Base-by-base conservation (phyloP, 2,888 invertebrate species). In the Fissipunctia ypsillon region DNA sequence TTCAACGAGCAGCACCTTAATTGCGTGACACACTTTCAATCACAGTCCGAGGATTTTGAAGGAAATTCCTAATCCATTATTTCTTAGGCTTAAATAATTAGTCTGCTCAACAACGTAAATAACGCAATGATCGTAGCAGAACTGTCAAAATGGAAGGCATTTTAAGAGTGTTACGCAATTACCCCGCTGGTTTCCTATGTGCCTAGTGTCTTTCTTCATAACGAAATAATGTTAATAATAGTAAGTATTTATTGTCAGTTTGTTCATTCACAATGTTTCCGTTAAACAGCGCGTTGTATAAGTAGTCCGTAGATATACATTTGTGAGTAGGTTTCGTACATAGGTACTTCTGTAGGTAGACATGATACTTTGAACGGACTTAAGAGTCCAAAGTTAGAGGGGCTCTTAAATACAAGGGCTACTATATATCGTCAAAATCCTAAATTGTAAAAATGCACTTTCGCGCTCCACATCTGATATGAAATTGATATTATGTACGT, bases 401-500 rank as follows among this genome's bases (percentile, higher is more conserved):
- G 70, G 65, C 79, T 68, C 76, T 77, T 80, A 81, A 72, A 76
- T 73, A 77, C 68, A 61, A 79, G 69, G 76, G 64, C 65, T 77
- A 84, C 81, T 76, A 77, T 82, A 74, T 78, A 78, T 74, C 68
- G 77, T 73, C 70, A 73, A 82, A 79, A 74, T 71, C 52, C 69
- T 86, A 86, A 83, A 74, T 82, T 74, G 78, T 85, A 91, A 92
- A 90, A 90, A 89, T 88, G 88, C 89, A 90, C 89, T 88, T 90
- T 90, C 88, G 90, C 89, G 87, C 89, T 90, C 88, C 91, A 90
- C 80, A 90, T 89, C 87, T 95, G 95, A 95, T 96, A 96, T 96
- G 95, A 95, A 95, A 95, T 95, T 94, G 95, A 95, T 96, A 95
- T 94, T 89, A 92, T 90, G 89, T 91, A 92, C 85, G 88, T 89